phyloP scores from a whole-genome alignment of 2,888 invertebrate species.

The Rhingia campestris region DNA sequence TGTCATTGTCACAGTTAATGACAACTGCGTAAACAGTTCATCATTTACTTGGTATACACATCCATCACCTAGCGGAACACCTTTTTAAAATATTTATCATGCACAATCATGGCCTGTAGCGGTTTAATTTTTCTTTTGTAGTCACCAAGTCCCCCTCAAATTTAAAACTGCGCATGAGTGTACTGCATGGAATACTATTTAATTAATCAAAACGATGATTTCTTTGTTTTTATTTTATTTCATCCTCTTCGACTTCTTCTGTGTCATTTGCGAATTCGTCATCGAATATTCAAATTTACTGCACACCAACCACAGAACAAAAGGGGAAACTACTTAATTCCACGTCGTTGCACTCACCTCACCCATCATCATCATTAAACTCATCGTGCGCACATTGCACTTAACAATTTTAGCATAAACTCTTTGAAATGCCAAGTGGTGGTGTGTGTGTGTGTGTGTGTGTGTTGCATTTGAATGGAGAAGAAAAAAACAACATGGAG shows the following conservation, averaged over 20 bases:
- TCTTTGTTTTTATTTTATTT: constrained; percentile 5
- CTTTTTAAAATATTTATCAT: constrained; percentile 4
- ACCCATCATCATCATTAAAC: constrained; percentile 46
- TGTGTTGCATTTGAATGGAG: background rate
- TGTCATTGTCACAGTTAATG: too few relatives aligned
- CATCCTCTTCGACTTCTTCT: constrained; percentile 1
- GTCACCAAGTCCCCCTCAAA: constrained; percentile 3
- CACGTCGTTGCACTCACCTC: constrained; percentile 44
- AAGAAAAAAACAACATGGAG: background rate
- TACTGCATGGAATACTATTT: constrained; percentile 45
- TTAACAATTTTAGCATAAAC: constrained; percentile 55
- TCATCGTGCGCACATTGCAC: constrained; percentile 48
- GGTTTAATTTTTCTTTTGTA: constrained; percentile 6
- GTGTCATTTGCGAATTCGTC: constrained; percentile 37
- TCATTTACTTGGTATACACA: background rate
- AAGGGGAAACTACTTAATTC: constrained; percentile 56
- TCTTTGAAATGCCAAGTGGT: constrained; percentile 47
- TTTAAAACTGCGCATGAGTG: constrained; percentile 31
- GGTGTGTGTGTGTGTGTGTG: constrained; percentile 2
- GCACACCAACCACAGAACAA: constrained; percentile 13
- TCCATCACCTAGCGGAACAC: background rate
- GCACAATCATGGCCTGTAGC: constrained; percentile 10
- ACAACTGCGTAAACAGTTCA: too few relatives aligned
- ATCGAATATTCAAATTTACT: constrained; percentile 60
- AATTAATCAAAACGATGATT: constrained; percentile 27